Conservation (phyloP, 2,113 vertebrate genomes). For the Oryzias woworae region DNA sequence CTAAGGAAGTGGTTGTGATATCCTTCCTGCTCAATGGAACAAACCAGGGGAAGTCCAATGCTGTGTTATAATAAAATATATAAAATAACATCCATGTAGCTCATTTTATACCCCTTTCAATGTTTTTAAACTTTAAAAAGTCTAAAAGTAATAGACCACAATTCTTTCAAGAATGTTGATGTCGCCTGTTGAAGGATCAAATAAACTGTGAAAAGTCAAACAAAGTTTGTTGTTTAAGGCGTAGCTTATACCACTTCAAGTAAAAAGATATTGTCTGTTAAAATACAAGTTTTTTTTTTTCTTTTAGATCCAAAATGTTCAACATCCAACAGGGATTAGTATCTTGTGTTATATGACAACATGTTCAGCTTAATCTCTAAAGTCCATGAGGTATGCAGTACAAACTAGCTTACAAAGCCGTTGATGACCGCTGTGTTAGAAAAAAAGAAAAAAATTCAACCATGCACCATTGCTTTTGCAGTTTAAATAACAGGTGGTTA, state of each 20-base stretch:
- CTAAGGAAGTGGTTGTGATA: slow-evolving; percentile 66
- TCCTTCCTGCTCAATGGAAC: slow-evolving; percentile 64
- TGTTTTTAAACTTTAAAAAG: neutral
- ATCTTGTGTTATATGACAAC: slow-evolving; percentile 37
- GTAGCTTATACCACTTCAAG: too few relatives aligned
- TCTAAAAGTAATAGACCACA: too few relatives aligned
- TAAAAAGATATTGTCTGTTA: too few relatives aligned
- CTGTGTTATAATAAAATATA: slow-evolving; percentile 1
- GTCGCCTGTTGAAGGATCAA: too few relatives aligned
- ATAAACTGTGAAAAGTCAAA: too few relatives aligned
- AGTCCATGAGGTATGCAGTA: neutral
- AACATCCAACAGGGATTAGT: slow-evolving; percentile 9
- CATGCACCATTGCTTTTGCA: neutral
- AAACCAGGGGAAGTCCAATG: slow-evolving; percentile 48
- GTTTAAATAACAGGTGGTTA: slow-evolving; percentile 15
- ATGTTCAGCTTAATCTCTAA: slow-evolving; percentile 14
- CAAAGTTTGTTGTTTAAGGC: too few relatives aligned
- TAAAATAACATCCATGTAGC: neutral
- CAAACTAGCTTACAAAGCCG: neutral
- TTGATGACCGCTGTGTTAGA: slow-evolving; percentile 17
- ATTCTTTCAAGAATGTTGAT: too few relatives aligned
- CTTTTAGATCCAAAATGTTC: neutral
- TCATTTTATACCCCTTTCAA: neutral
- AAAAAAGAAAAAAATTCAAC: slow-evolving; percentile 10
- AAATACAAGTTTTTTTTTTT: too few relatives aligned